Percentiles rank a stretch among this genome's conserved stretches.
Conservation (phyloP, 2,797 vertebrate genomes). For the Limosa lapponica region DNA sequence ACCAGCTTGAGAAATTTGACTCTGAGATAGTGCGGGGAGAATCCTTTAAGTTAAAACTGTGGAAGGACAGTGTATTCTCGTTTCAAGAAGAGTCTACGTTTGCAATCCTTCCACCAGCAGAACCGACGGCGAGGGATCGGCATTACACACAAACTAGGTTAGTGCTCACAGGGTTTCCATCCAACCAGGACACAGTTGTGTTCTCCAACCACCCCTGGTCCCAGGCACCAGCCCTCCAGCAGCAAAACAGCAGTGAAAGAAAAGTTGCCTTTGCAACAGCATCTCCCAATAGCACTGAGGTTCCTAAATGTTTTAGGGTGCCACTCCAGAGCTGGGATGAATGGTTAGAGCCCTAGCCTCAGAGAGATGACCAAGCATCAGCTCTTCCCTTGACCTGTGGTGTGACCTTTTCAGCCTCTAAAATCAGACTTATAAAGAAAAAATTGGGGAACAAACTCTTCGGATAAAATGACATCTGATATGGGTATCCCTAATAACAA, state of each 20-base stretch:
- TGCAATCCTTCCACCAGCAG: background rate
- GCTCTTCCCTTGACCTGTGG: background rate
- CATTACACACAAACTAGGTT: background rate
- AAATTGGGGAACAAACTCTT: background rate
- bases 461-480: background rate
- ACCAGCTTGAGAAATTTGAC: background rate
- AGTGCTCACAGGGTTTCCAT: background rate
- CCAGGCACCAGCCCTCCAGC: background rate
- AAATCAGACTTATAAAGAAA: background rate
- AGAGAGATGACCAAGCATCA: background rate
- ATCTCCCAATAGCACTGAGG: background rate
- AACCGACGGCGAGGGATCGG: background rate
- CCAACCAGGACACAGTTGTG: background rate
- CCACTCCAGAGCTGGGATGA: background rate
- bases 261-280: background rate
- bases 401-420: background rate
- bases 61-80: background rate
- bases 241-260: background rate
- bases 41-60: background rate
- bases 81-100: background rate
- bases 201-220: background rate
- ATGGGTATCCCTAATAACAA: background rate
- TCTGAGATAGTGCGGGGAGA: background rate
- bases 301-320: background rate
- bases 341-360: background rate